phyloP scores from a whole-genome alignment of 2,888 invertebrate species.

The Epicampocera succincta region DNA sequence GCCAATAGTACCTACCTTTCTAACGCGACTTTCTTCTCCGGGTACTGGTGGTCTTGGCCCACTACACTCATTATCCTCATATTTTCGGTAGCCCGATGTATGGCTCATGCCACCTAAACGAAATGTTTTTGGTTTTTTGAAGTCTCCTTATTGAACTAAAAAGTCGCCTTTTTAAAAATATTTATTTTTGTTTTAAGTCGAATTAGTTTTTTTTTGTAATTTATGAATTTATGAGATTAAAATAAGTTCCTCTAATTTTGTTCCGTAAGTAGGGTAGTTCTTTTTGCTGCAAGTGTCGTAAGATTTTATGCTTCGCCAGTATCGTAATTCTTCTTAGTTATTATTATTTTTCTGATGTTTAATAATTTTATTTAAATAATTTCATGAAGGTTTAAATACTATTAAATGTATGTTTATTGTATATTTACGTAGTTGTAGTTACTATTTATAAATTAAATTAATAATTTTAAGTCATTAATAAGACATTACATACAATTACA shows the following conservation, averaged over 20 bases:
- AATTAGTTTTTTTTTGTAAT: constrained; percentile 3
- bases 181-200: background rate
- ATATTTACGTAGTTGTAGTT: constrained; percentile 54
- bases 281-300: background rate
- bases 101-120: constrained; percentile 81
- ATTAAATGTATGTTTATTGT: constrained; percentile 46
- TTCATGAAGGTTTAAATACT: constrained; percentile 41
- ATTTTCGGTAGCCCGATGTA: constrained; percentile 79
- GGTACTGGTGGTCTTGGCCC: constrained; percentile 91
- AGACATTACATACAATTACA: constrained; percentile 71
- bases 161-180: background rate
- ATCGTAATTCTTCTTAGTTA: constrained; percentile 25
- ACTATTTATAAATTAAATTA: constrained; percentile 54
- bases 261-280: background rate
- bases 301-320: constrained; percentile 13
- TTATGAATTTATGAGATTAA: background rate
- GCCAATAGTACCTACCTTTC: constrained; percentile 76
- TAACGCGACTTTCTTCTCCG: constrained; percentile 84
- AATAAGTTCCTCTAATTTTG: constrained; percentile 10
- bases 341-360: constrained; percentile 42
- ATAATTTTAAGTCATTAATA: constrained; percentile 57
- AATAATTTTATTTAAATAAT: constrained; percentile 34
- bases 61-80: constrained; percentile 82
- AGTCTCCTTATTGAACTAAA: constrained; percentile 9
- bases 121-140: constrained; percentile 67